Evolutionary conservation across 2,888 invertebrate genomes (phyloP).

Genomic region (Tridacna gigas): DNA sequence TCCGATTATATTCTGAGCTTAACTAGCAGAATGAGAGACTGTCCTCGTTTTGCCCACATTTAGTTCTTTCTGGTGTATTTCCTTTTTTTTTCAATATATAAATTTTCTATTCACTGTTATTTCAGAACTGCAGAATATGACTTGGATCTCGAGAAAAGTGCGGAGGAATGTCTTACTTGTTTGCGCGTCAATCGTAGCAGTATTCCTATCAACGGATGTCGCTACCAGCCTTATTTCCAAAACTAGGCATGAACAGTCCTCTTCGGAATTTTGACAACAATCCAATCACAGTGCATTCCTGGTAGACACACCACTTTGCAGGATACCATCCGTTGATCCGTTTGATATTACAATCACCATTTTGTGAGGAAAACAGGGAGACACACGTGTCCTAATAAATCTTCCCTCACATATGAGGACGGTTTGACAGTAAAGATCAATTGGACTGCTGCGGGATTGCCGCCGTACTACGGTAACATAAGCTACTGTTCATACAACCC

Average conservation of each 20-base stretch:
- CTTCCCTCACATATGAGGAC: conserved; percentile 76
- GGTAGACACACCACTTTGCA: conserved; percentile 79
- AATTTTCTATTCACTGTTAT: no score
- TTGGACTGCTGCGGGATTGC: conserved; percentile 50
- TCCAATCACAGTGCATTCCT: conserved; percentile 56
- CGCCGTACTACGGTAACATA: conserved; percentile 69
- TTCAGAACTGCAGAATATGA: background rate
- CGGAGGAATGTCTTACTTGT: conserved; percentile 12
- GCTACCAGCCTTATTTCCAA: conserved; percentile 9
- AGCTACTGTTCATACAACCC: conserved; percentile 77
- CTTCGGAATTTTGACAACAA: background rate
- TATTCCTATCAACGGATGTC: conserved; percentile 6
- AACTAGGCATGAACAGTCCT: background rate
- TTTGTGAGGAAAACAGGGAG: conserved; percentile 65
- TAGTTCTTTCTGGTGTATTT: no score
- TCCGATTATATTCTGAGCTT: no score
- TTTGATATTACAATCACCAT: conserved; percentile 73
- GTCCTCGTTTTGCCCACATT: no score
- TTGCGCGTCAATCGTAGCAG: background rate
- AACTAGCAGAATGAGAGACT: no score
- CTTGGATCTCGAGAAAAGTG: conserved; percentile 30
- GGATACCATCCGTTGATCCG: conserved; percentile 80
- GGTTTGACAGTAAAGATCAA: conserved; percentile 60
- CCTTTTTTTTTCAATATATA: no score
- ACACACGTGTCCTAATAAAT: conserved; percentile 67